Evolutionary conservation across 2,888 invertebrate genomes (phyloP), one percentile per base, ranked within the genome.

Genomic region (Melinaea menophilus): DNA sequence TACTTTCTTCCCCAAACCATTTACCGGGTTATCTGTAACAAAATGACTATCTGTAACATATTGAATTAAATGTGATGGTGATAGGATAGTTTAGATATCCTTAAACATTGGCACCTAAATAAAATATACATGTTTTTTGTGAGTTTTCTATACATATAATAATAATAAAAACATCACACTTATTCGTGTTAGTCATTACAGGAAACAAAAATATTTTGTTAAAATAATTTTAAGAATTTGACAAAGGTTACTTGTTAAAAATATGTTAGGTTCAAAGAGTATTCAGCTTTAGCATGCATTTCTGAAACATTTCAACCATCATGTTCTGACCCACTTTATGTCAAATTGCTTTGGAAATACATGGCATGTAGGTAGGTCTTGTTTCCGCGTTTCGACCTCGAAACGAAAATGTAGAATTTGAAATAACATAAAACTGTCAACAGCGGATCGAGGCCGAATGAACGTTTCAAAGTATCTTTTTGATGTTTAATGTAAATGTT

Each of bases 1-100:
- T 64, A 64, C 66, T 72, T 74, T 73, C 73, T 68, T 70, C 73
- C 73, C 71, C 75, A 76, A 72, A 79, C 73, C 80, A 80, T 86
- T 86, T 83, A 88, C 80, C 79, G 79, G 64, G 75, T 72, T 82
- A 81, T 83, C 90, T 90, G 90, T 2, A 90, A 90, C 83, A 85
- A 88, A 69, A 58, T 47, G 47, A 48, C 46, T 61, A 58, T 58
- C 47, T 60, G 58, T 60, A 46, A 41, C 41, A 37, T 47, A 41
- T 57, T 59, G 57, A 62, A 62, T 41, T 59, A 55, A 61, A 59
- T 55, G 37, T 33, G 35, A 58, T 58, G 33, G n/a, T 48, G 45
- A 60, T 64, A 37, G 47, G 57, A 59, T 58, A 59, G 47, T 59
- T 9, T n/a, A 34, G 33, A 45, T 63, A 22, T 31, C 41, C 59